Conservation (phyloP, 2,797 vertebrate species). For the Malurus splendens region DNA sequence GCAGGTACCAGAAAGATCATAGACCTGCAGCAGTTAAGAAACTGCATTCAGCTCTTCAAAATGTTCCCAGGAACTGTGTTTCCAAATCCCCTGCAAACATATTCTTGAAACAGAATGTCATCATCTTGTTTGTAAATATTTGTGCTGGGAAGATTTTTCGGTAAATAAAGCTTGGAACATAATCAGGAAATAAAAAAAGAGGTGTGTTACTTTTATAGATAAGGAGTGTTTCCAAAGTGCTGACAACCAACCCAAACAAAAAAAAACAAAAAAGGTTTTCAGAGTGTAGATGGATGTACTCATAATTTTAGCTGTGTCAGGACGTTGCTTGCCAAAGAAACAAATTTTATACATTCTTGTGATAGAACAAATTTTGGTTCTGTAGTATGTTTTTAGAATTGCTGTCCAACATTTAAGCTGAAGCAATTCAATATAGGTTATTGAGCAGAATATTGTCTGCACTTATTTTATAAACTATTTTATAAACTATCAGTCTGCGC, state of each 20-base stretch:
- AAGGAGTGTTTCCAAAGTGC: not conserved
- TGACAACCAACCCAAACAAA: not conserved
- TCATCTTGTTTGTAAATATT: conserved; percentile 2
- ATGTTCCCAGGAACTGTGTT: not conserved
- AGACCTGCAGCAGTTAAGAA: not conserved
- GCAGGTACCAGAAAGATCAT: not conserved
- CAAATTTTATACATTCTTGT: not conserved
- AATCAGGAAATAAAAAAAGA: not conserved
- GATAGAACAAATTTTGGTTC: not conserved
- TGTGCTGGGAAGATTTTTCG: not conserved
- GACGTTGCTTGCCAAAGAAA: not conserved
- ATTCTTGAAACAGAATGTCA: not conserved
- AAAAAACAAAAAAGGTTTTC: not conserved
- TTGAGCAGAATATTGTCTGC: not conserved
- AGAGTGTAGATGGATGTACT: not conserved
- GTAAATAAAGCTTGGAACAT: not conserved
- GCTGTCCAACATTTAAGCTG: not conserved
- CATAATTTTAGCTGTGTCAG: not conserved
- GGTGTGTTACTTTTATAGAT: not conserved
- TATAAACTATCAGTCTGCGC: not conserved
- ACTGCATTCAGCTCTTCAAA: not conserved
- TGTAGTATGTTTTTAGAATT: not conserved
- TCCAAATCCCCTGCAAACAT: not conserved
- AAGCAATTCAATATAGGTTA: not conserved
- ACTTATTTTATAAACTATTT: not conserved